Percentiles rank a stretch among this genome's conserved stretches.
phyloP scores from a whole-genome alignment of 1,140 invertebrate genomes.

The Zelostemma sp. region DNA sequence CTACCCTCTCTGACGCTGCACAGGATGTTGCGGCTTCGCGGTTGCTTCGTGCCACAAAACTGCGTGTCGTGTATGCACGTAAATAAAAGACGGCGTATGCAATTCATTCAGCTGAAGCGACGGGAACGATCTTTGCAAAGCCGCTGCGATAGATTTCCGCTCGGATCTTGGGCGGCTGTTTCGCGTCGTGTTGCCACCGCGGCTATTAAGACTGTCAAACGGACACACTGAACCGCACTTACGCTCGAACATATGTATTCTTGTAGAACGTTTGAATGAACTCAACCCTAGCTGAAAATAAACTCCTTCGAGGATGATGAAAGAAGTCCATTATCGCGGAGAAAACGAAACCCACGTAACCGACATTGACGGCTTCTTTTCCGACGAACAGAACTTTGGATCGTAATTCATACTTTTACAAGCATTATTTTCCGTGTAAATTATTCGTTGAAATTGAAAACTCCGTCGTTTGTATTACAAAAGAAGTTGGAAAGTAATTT shows the following conservation, averaged over 20 bases:
- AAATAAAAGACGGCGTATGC: constrained; percentile 36
- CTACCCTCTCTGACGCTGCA: background rate
- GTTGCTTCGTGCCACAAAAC: constrained; percentile 5
- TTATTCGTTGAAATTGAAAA: no score
- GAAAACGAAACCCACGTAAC: no score
- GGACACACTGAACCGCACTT: background rate
- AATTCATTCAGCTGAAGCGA: constrained; percentile 13
- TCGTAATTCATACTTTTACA: no score
- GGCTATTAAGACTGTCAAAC: constrained; percentile 11
- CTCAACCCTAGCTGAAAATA: background rate
- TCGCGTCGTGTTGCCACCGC: constrained; percentile 6
- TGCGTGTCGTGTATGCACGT: constrained; percentile 12
- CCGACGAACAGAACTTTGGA: no score
- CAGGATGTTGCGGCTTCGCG: constrained; percentile 28
- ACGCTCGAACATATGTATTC: constrained; percentile 1
- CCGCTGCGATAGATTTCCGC: background rate
- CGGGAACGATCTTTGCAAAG: constrained; percentile 27
- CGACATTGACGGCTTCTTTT: background rate
- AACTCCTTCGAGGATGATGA: background rate
- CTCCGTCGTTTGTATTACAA: no score
- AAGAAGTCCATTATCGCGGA: constrained; percentile 5
- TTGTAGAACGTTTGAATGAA: constrained; percentile 3
- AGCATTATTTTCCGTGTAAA: no score
- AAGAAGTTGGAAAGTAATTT: no score
- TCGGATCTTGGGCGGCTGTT: constrained; percentile 8